phyloP scores from a whole-genome alignment of 2,113 vertebrate genomes.

The Poeciliopsis occidentalis region DNA sequence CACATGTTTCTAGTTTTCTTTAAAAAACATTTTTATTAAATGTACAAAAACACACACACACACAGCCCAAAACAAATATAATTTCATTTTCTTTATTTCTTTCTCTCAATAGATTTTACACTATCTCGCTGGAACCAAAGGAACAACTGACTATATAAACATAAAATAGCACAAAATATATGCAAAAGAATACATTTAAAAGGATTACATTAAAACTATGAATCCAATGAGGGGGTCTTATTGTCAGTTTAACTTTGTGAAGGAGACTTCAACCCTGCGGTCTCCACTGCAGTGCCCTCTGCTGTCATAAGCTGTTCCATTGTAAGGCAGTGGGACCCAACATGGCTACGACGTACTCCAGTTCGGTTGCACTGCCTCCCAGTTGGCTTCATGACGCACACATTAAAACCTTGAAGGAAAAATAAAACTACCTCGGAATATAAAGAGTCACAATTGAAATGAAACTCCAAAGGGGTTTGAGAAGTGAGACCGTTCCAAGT shows the following conservation, averaged over 20 bases:
- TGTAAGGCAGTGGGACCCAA: constrained; percentile 56
- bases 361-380: constrained; percentile 26
- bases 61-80: not conserved
- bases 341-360: constrained; percentile 21
- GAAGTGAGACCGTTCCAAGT: constrained; percentile 36
- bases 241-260: constrained; percentile 46
- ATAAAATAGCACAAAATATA: constrained; percentile 83
- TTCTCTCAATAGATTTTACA: constrained; percentile 84
- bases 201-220: constrained; percentile 77
- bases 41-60: too few relatives aligned
- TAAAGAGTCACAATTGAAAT: constrained; percentile 58
- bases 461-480: constrained; percentile 55
- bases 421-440: constrained; percentile 10
- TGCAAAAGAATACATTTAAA: constrained; percentile 77
- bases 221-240: constrained; percentile 66
- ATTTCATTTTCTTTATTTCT: constrained; percentile 81
- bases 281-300: constrained; percentile 51
- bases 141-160: constrained; percentile 83
- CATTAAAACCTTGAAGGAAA: constrained; percentile 34
- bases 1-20: not conserved
- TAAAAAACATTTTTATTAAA: not conserved
- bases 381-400: constrained; percentile 55
- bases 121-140: constrained; percentile 81
- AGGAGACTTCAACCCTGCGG: constrained; percentile 55
- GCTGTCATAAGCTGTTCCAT: constrained; percentile 54